phyloP scores from a whole-genome alignment of 2,113 vertebrate genomes.

The Lophotis ruficrista region DNA sequence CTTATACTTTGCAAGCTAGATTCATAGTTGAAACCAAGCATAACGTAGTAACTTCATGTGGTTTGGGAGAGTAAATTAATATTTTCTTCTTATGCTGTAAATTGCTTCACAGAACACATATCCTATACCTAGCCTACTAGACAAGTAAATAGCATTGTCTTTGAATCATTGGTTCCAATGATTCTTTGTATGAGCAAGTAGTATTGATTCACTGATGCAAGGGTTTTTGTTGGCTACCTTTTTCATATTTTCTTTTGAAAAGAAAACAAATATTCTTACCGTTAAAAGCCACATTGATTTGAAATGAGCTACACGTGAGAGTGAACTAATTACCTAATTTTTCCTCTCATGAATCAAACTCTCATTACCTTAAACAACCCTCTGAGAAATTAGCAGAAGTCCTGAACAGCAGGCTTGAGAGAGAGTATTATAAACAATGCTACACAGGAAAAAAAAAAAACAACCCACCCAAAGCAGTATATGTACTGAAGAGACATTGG shows the following conservation, averaged over 20 bases:
- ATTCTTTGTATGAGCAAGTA: neutral
- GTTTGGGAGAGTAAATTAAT: neutral
- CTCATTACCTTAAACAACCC: neutral
- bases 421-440: neutral
- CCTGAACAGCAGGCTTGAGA: neutral
- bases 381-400: conserved; percentile 7
- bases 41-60: neutral
- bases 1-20: neutral
- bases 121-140: neutral
- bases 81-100: neutral
- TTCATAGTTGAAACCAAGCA: neutral
- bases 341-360: neutral
- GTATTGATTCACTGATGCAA: neutral
- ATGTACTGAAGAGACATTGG: neutral
- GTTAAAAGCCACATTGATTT: neutral
- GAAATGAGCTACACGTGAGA: neutral
- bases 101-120: neutral
- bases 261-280: neutral
- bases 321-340: neutral
- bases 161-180: neutral
- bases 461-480: neutral
- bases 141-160: neutral
- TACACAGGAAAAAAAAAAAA: neutral
- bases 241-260: conserved; percentile 39
- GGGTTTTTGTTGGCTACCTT: neutral